Conservation (phyloP, 2,888 invertebrate species). For the Xestia xanthographa region DNA sequence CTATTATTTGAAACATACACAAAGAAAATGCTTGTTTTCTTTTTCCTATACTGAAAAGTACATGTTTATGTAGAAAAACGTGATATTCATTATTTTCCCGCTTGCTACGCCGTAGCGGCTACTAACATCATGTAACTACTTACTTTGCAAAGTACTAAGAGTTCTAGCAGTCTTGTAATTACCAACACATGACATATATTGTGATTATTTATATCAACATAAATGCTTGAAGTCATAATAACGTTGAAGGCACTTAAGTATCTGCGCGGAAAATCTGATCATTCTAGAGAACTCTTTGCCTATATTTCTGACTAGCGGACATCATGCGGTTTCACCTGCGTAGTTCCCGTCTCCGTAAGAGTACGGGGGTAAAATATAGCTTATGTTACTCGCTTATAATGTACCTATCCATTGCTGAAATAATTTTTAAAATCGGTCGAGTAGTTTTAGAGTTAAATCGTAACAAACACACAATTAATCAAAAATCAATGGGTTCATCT, state of each 20-base stretch:
- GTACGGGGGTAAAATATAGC: too few relatives aligned
- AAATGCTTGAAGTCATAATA: conserved; percentile 12
- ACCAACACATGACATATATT: conserved; percentile 23
- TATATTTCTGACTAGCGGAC: too few relatives aligned
- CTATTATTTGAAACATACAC: neutral
- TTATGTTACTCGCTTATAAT: too few relatives aligned
- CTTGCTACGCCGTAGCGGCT: conserved; percentile 44
- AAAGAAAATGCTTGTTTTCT: neutral
- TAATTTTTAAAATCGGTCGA: too few relatives aligned
- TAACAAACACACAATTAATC: too few relatives aligned
- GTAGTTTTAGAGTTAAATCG: too few relatives aligned
- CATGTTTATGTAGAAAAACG: conserved; percentile 13
- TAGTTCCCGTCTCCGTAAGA: too few relatives aligned
- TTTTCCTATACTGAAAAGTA: neutral
- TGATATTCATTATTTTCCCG: conserved; percentile 11
- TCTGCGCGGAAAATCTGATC: neutral
- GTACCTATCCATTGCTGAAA: too few relatives aligned
- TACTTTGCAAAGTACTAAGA: neutral
- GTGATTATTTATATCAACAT: conserved; percentile 26
- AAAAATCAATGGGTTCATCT: too few relatives aligned
- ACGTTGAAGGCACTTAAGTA: neutral
- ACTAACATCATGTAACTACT: conserved; percentile 14
- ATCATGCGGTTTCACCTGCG: too few relatives aligned
- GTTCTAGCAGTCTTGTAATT: conserved; percentile 13
- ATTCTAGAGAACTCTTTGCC: conserved; percentile 17